Percentiles rank a stretch among this genome's conserved stretches.
phyloP scores from a whole-genome alignment of 2,888 invertebrate species.

The Rhyacophila evoluta region DNA sequence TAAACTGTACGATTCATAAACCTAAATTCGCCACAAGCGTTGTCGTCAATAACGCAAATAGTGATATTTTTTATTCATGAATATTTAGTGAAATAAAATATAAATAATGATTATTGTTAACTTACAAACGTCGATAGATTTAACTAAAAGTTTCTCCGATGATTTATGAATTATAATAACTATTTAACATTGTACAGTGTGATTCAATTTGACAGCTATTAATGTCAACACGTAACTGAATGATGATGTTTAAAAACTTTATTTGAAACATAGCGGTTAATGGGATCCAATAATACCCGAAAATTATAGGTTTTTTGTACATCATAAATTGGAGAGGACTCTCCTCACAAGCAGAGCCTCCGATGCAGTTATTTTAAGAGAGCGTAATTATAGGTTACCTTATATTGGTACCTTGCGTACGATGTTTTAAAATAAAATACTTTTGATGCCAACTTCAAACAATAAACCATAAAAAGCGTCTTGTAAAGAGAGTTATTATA shows the following conservation, averaged over 20 bases:
- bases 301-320: constrained; percentile 47
- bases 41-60: too few relatives aligned
- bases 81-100: too few relatives aligned
- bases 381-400: constrained; percentile 50
- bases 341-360: constrained; percentile 38
- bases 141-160: too few relatives aligned
- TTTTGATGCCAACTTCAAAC: constrained; percentile 1
- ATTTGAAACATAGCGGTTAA: constrained; percentile 32
- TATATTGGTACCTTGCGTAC: constrained; percentile 16
- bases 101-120: too few relatives aligned
- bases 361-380: constrained; percentile 53
- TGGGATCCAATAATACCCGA: constrained; percentile 33
- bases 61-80: too few relatives aligned
- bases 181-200: neutral
- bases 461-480: neutral
- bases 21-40: too few relatives aligned
- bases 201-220: constrained; percentile 35
- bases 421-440: constrained; percentile 4
- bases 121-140: too few relatives aligned
- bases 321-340: constrained; percentile 48
- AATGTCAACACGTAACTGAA: constrained; percentile 32
- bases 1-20: too few relatives aligned
- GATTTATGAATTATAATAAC: too few relatives aligned
- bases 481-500: too few relatives aligned
- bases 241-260: constrained; percentile 38